Percentiles rank a stretch among this genome's conserved stretches.
phyloP scores from a whole-genome alignment of 2,888 invertebrate species.

The Physocephala rufipes region DNA sequence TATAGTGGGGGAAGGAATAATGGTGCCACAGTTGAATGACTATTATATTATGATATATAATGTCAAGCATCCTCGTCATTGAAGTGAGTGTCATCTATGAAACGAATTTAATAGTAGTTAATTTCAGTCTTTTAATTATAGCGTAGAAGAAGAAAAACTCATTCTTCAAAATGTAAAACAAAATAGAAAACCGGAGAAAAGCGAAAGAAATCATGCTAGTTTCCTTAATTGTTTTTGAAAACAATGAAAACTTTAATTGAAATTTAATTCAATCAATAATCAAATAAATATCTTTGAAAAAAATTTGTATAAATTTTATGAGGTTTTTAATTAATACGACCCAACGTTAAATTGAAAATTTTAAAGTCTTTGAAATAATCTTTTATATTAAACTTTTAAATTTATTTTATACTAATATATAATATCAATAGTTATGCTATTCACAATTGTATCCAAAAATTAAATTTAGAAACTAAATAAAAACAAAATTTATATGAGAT shows the following conservation, averaged over 20 bases:
- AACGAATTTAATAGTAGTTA: constrained; percentile 58
- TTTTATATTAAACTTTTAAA: neutral
- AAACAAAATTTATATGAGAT: neutral
- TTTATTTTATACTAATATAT: neutral
- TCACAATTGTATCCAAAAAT: neutral
- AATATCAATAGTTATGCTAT: too few relatives aligned
- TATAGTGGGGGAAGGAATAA: too few relatives aligned
- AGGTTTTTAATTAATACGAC: too few relatives aligned
- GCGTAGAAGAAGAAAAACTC: too few relatives aligned
- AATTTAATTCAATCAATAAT: neutral
- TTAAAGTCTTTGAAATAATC: neutral
- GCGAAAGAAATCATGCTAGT: constrained; percentile 37
- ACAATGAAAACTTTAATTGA: neutral
- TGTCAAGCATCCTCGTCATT: too few relatives aligned
- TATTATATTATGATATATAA: too few relatives aligned
- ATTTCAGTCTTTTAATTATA: neutral
- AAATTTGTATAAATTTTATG: neutral
- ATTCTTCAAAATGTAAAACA: constrained; percentile 18
- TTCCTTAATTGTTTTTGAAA: neutral
- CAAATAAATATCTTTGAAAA: constrained; percentile 8
- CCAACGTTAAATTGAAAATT: neutral
- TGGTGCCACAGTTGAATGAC: too few relatives aligned
- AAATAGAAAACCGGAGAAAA: constrained; percentile 42
- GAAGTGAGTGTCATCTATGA: constrained; percentile 21
- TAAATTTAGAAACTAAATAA: neutral